phyloP scores from a whole-genome alignment of 1,140 invertebrate genomes.

The Choristoneura fumiferana region DNA sequence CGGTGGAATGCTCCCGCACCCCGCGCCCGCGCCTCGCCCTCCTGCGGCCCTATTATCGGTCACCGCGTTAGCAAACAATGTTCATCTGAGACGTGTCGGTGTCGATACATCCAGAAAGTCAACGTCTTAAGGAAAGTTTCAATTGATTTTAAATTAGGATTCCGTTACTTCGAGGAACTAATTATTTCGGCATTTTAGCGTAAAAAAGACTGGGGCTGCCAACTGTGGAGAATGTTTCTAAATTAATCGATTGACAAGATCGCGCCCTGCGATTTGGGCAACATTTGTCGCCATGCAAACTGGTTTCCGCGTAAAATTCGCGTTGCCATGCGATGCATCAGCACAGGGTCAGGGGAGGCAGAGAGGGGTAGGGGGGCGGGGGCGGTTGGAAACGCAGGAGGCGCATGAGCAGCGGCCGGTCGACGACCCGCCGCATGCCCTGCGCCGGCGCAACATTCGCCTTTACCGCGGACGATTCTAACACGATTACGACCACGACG shows the following conservation, averaged over 20 bases:
- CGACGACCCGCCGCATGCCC: conserved; percentile 70
- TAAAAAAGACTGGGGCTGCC: neutral
- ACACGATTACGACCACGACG: conserved; percentile 49
- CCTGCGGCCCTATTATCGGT: conserved; percentile 32
- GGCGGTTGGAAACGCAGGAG: conserved; percentile 63
- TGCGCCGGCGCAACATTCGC: conserved; percentile 66
- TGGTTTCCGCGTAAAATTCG: conserved; percentile 72
- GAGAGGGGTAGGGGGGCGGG: conserved; percentile 40
- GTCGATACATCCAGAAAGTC: conserved; percentile 2
- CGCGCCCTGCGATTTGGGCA: conserved; percentile 40
- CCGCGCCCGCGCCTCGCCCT: conserved; percentile 20
- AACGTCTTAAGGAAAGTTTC: too few species aligned
- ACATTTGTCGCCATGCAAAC: conserved; percentile 62
- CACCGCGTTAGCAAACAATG: conserved; percentile 32
- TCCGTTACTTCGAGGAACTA: too few species aligned
- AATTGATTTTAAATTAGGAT: too few species aligned
- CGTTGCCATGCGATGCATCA: conserved; percentile 69
- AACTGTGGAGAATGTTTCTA: conserved; percentile 18
- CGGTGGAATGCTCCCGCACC: conserved; percentile 33
- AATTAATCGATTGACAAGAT: conserved; percentile 35
- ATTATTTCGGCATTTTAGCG: neutral
- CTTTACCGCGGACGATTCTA: conserved; percentile 53
- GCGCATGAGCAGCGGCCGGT: conserved; percentile 63
- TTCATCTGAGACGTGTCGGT: conserved; percentile 9
- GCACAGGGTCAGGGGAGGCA: conserved; percentile 54